Base-by-base conservation (phyloP, 2,888 invertebrate genomes). In the Trachelus tabidus region DNA sequence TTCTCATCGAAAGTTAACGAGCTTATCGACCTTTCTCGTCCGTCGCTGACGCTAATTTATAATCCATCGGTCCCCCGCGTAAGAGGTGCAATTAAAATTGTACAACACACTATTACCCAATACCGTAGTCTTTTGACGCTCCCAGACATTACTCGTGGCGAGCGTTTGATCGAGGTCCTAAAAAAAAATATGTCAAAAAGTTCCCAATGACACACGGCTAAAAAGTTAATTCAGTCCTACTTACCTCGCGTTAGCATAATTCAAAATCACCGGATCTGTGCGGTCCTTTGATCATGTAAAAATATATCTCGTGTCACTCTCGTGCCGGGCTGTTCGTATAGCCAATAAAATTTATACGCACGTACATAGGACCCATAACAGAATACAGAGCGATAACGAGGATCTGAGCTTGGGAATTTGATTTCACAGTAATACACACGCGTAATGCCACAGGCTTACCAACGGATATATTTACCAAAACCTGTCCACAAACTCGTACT, bases 1-100 rank as follows among this genome's bases (percentile, higher is more conserved):
- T 76, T 76, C n/a, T 37, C 73, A 30, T 69, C 35, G 73, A 76
- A 76, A 76, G 69, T 68, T 75, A 75, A 75, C 75, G 75, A 68
- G 68, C 75, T 33, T 35, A 23, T 34, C 75, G 75, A 37, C 75
- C 75, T 68, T 68, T 31, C 34, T 12, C 69, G 40, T 56, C 15
- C 40, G 40, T 40, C 40, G 40, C 15, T 40, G 40, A 40, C 15
- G 15, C 15, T 56, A 56, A 56, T 56, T 56, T 56, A 56, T 56
- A 56, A 56, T 56, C 40, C 40, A 56, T 56, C 40, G 40, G 40
- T 23, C 40, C 23, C 2, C 40, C 40, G 6, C 40, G 23, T 56
- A 56, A 56, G 40, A 56, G 40, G 9, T 56, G 40, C 40, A 56
- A 56, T 56, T 56, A 56, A 56, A 56, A 56, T 56, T 23, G 40